phyloP scores from a whole-genome alignment of 2,797 vertebrate species.

The Lutjanus campechanus region DNA sequence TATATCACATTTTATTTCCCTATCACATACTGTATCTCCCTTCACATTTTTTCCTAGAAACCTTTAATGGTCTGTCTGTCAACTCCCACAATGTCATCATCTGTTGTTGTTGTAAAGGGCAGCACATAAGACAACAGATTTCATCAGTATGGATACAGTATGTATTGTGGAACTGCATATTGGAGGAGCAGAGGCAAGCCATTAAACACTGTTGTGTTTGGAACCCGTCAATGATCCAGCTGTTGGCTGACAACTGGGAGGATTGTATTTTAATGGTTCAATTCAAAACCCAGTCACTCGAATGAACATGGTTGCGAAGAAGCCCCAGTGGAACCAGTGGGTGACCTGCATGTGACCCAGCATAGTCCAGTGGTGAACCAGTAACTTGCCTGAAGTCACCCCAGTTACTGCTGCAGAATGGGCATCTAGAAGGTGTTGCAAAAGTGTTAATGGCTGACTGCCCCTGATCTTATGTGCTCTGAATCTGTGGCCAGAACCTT shows the following conservation, averaged over 20 bases:
- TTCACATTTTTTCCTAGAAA: slow-evolving; percentile 42
- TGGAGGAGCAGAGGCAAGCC: too few species aligned
- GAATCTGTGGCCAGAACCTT: not conserved
- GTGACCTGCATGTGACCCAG: too few species aligned
- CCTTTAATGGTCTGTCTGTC: slow-evolving; percentile 3
- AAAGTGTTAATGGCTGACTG: not conserved
- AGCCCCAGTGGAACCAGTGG: too few species aligned
- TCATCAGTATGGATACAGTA: too few species aligned
- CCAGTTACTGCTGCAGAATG: not conserved
- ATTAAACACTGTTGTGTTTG: too few species aligned
- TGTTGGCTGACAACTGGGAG: too few species aligned
- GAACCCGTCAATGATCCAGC: too few species aligned
- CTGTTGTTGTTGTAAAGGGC: not conserved
- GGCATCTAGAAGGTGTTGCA: not conserved
- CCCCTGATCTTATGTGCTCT: not conserved
- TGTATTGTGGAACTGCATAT: too few species aligned
- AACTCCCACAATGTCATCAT: slow-evolving; percentile 28
- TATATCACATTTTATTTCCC: slow-evolving; percentile 29
- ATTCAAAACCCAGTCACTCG: too few species aligned
- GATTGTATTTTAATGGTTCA: too few species aligned
- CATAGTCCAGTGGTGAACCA: not conserved
- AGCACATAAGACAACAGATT: not conserved
- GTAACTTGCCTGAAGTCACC: not conserved
- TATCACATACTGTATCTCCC: slow-evolving; percentile 1
- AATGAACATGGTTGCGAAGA: too few species aligned